phyloP scores from a whole-genome alignment of 2,888 invertebrate genomes.

The Ptychoptera albimana region DNA sequence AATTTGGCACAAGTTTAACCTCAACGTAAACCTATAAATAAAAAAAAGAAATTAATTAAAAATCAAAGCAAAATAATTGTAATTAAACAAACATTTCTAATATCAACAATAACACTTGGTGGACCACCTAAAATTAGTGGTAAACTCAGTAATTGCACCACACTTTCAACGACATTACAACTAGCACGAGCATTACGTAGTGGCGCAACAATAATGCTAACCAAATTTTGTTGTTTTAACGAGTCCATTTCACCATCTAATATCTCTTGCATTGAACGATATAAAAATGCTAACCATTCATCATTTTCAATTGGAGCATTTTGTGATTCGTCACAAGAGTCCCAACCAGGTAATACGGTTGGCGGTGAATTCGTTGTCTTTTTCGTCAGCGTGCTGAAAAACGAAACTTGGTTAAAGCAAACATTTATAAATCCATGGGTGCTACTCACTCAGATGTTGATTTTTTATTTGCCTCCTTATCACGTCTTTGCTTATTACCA shows the following conservation, averaged over 20 bases:
- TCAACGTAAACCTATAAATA: conserved; percentile 51
- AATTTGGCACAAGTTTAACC: conserved; percentile 65
- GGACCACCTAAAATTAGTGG: conserved; percentile 41
- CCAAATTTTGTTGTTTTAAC: conserved; percentile 51
- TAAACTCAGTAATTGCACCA: conserved; percentile 44
- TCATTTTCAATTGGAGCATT: conserved; percentile 63
- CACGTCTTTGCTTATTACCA: too few relatives aligned
- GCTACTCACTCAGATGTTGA: too few relatives aligned
- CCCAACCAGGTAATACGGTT: conserved; percentile 27
- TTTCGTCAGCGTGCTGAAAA: too few relatives aligned
- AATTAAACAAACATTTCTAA: conserved; percentile 28
- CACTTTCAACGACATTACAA: conserved; percentile 43
- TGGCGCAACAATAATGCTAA: conserved; percentile 45
- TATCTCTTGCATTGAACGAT: conserved; percentile 66
- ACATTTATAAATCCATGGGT: too few relatives aligned
- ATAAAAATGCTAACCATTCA: conserved; percentile 74
- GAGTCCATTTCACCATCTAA: conserved; percentile 65
- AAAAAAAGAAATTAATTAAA: background rate
- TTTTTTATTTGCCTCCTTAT: too few relatives aligned
- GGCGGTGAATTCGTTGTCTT: conserved; percentile 20
- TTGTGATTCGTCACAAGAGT: conserved; percentile 34
- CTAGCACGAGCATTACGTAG: conserved; percentile 44
- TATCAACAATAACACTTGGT: conserved; percentile 29
- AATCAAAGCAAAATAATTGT: background rate
- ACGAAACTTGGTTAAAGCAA: too few relatives aligned